phyloP scores from a whole-genome alignment of 2,113 vertebrate species.

The Myrmecobius fasciatus region DNA sequence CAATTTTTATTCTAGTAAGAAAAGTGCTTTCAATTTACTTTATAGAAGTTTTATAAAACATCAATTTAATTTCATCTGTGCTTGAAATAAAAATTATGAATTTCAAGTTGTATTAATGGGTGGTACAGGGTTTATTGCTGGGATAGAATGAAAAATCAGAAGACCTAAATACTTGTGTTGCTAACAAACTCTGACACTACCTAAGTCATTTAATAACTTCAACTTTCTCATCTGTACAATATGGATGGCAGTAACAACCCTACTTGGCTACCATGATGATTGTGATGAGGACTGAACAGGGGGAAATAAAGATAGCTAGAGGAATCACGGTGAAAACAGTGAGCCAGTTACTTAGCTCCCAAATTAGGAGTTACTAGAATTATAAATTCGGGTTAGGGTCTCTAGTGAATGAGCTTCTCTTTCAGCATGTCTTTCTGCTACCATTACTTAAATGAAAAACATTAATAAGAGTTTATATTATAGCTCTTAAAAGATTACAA shows the following conservation, averaged over 20 bases:
- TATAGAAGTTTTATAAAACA: slow-evolving; percentile 23
- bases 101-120: background rate
- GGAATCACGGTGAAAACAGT: background rate
- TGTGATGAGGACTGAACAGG: background rate
- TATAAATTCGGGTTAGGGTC: background rate
- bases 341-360: background rate
- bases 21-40: slow-evolving; percentile 32
- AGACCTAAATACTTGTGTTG: slow-evolving; percentile 1
- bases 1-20: slow-evolving; percentile 32
- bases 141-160: background rate
- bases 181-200: slow-evolving; percentile 15
- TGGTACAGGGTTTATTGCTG: background rate
- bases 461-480: background rate
- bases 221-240: slow-evolving; percentile 10
- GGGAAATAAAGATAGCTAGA: background rate
- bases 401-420: background rate
- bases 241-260: background rate
- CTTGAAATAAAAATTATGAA: slow-evolving; percentile 22
- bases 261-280: background rate
- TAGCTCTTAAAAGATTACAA: background rate
- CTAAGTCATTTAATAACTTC: background rate
- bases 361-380: background rate
- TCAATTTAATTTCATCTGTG: slow-evolving; percentile 38
- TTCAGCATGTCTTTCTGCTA: background rate
- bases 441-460: background rate